A percentile compares a stretch with the other conserved stretches of the same genome.
phyloP scores from a whole-genome alignment of 1,140 invertebrate species.

The Drosophila gunungcola region DNA sequence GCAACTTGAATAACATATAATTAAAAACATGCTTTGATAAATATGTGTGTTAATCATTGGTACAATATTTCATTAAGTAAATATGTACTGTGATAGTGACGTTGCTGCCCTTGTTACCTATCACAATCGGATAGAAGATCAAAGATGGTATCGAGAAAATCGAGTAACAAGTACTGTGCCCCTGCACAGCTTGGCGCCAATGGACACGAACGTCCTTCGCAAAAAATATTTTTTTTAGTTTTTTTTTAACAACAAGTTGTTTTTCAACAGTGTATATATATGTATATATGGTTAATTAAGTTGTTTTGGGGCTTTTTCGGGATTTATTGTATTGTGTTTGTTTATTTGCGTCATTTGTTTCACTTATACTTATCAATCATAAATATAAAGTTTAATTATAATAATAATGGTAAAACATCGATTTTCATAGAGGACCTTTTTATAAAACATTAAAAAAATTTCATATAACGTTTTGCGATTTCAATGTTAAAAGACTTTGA shows the following conservation, averaged over 20 bases:
- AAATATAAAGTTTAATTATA: conserved; percentile 80
- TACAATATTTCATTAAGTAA: conserved; percentile 27
- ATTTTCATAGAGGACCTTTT: conserved; percentile 58
- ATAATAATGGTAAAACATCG: conserved; percentile 69
- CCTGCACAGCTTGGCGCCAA: conserved; percentile 36
- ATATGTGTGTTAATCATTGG: conserved; percentile 39
- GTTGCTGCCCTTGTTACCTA: neutral
- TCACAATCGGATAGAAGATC: neutral
- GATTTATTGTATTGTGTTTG: conserved; percentile 68
- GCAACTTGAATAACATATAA: conserved; percentile 70
- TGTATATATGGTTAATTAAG: conserved; percentile 29
- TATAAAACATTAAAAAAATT: conserved; percentile 74
- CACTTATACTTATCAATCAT: conserved; percentile 79
- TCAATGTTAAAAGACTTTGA: conserved; percentile 38
- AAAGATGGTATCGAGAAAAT: conserved; percentile 1
- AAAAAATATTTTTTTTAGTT: conserved; percentile 6
- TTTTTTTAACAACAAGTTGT: conserved; percentile 21
- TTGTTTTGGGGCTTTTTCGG: conserved; percentile 41
- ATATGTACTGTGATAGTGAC: conserved; percentile 18
- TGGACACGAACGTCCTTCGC: conserved; percentile 26
- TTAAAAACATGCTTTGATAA: conserved; percentile 46
- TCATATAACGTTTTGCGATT: conserved; percentile 57
- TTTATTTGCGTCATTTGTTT: conserved; percentile 77
- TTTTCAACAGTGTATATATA: conserved; percentile 38
- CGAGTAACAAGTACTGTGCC: conserved; percentile 30